Conservation (phyloP, 2,888 invertebrate species). For the Dyspetes luteomarginatus region DNA sequence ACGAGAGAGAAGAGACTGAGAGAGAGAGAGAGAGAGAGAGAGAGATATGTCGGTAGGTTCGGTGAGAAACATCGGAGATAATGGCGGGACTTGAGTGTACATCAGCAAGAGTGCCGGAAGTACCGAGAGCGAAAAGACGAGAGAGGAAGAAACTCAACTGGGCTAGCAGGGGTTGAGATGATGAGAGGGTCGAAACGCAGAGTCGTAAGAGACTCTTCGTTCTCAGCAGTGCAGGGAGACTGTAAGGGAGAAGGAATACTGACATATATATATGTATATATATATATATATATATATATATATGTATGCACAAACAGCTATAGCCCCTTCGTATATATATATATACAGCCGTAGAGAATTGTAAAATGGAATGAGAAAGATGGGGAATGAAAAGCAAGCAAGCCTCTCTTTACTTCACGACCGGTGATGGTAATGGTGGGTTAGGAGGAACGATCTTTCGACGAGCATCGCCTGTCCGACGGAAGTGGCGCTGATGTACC, state of each 20-base stretch:
- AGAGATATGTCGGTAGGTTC: neutral
- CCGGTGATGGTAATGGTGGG: neutral
- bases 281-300: neutral
- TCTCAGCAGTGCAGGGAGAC: neutral
- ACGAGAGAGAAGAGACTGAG: neutral
- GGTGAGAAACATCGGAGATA: constrained; percentile 30
- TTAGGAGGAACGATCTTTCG: constrained; percentile 22
- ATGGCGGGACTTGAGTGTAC: constrained; percentile 31
- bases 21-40: neutral
- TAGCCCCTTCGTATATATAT: too few species aligned
- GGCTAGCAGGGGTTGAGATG: constrained; percentile 22
- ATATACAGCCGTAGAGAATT: neutral
- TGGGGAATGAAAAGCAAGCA: constrained; percentile 42
- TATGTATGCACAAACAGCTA: neutral
- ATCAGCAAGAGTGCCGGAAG: constrained; percentile 36
- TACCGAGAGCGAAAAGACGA: constrained; percentile 41
- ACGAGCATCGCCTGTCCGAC: constrained; percentile 35
- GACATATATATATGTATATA: neutral
- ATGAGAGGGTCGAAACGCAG: constrained; percentile 31
- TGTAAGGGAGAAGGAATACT: neutral
- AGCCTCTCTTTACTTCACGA: constrained; percentile 28
- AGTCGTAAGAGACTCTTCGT: constrained; percentile 27
- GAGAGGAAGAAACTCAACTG: constrained; percentile 12
- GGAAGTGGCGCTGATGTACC: constrained; percentile 48
- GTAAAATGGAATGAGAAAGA: constrained; percentile 43